A percentile compares a stretch with the other conserved stretches of the same genome.
Conservation (phyloP, 64 coral and sea anemone genomes). For the Actinia equina region DNA sequence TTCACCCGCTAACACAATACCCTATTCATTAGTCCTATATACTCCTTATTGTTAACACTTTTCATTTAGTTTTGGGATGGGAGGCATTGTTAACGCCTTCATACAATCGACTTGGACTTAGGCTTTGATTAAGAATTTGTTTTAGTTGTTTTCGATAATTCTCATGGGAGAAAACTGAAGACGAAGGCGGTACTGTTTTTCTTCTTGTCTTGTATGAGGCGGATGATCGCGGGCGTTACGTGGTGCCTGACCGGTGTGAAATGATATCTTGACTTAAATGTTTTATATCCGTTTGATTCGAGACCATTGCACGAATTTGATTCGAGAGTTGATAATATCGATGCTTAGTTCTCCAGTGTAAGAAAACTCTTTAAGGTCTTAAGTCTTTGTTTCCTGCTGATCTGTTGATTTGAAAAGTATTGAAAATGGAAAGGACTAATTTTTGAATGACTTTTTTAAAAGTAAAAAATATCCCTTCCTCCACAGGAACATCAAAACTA, state of each 20-base stretch:
- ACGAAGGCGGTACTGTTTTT: not conserved
- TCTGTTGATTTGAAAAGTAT: not conserved
- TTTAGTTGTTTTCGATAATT: conserved; percentile 7
- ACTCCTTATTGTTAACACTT: conserved; percentile 43
- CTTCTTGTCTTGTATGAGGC: not conserved
- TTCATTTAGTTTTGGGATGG: conserved; percentile 43
- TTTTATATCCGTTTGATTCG: conserved; percentile 26
- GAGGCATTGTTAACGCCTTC: conserved; percentile 59
- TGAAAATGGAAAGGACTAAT: not conserved
- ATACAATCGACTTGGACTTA: conserved; percentile 27
- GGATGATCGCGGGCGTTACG: not conserved
- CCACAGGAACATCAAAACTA: not conserved
- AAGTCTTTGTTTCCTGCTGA: conserved; percentile 13
- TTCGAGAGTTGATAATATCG: conserved; percentile 15
- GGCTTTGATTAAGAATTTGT: conserved; percentile 14
- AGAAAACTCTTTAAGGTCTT: conserved; percentile 25
- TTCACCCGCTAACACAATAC: conserved; percentile 31
- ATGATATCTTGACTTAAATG: conserved; percentile 19
- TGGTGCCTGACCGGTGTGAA: not conserved
- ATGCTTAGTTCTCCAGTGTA: conserved; percentile 9
- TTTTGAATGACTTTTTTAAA: not conserved
- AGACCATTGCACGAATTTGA: conserved; percentile 24
- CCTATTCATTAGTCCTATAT: conserved; percentile 64
- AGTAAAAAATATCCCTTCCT: not conserved
- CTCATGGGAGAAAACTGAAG: conserved; percentile 2